Base-by-base conservation (phyloP, 2,797 vertebrate genomes). In the Microctenopoma steveboyesi region DNA sequence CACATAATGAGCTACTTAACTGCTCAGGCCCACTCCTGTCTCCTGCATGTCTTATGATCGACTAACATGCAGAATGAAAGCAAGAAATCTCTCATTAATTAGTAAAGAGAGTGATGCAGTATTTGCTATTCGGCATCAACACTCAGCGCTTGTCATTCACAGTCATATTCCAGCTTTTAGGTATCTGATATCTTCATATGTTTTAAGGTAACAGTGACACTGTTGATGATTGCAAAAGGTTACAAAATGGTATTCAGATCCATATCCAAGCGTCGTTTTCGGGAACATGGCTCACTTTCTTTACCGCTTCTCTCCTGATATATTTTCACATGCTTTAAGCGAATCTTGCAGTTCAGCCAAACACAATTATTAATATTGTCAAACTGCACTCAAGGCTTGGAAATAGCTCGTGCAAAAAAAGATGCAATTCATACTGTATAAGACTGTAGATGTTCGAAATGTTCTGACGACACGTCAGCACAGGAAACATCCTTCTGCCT, bases 1-100 rank as follows among this genome's bases (percentile, higher is more conserved):
- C 54, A 47, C 50, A 65, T 86, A 86, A 86, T 85, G 79, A 89
- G 74, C 74, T 79, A 69, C 83, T 84, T 85, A 82, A 84, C 72
- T 75, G 80, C 64, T 70, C 66, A 22, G 51, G 69, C 79, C 56
- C 70, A 75, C 61, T 78, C 67, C 72, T 78, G 86, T 83, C 86
- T 82, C 74, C 64, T 79, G 76, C 83, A 86, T 86, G 80, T 88
- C 85, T 85, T 54, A 81, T 84, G 77, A 76, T 67, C 61, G 46
- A 66, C 65, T 74, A 66, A 72, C 46, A 59, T 74, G 33, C 7
- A 9, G 59, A 53, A 66, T 79, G 62, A 74, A 84, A 82, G 81
- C 82, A 88, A 76, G 54, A 65, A 73, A 73, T 76, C 18, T 66
- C 60, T 76, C 60, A 88, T 89, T 69, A 85, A 87, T 85, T 77